phyloP scores from a whole-genome alignment of 92 coral and sea anemone genomes.

The Anthopleura xanthogrammica region DNA sequence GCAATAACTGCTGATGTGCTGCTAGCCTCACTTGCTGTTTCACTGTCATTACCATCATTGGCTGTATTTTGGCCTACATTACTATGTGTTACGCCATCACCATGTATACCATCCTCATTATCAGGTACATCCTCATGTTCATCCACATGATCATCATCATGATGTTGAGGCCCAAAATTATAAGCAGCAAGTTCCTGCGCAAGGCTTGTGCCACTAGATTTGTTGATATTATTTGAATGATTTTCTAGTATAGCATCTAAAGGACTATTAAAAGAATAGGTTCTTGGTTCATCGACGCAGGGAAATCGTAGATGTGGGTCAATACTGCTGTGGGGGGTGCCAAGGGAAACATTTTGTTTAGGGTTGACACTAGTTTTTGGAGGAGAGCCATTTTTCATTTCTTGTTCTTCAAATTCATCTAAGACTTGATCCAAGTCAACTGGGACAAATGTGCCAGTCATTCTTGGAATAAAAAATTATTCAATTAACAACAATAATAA shows the following conservation, averaged over 20 bases:
- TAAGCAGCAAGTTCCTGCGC: conserved; percentile 40
- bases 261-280: conserved; percentile 37
- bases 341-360: not conserved
- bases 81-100: not conserved
- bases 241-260: conserved; percentile 31
- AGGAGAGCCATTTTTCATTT: conserved; percentile 17
- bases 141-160: conserved; percentile 14
- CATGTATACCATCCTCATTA: not conserved
- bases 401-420: conserved; percentile 95
- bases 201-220: conserved; percentile 15
- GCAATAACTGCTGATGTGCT: conserved; percentile 73
- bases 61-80: conserved; percentile 44
- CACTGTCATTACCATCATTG: conserved; percentile 36
- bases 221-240: conserved; percentile 1
- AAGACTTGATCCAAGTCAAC: conserved; percentile 94
- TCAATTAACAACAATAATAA: not conserved
- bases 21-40: conserved; percentile 42
- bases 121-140: not conserved
- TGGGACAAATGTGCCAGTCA: conserved; percentile 87
- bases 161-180: not conserved
- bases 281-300: conserved; percentile 15
- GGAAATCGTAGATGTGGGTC: not conserved
- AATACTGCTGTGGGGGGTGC: not conserved
- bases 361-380: not conserved
- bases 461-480: conserved; percentile 15